phyloP scores from a whole-genome alignment of 2,797 vertebrate species.

The Cygnus olor region DNA sequence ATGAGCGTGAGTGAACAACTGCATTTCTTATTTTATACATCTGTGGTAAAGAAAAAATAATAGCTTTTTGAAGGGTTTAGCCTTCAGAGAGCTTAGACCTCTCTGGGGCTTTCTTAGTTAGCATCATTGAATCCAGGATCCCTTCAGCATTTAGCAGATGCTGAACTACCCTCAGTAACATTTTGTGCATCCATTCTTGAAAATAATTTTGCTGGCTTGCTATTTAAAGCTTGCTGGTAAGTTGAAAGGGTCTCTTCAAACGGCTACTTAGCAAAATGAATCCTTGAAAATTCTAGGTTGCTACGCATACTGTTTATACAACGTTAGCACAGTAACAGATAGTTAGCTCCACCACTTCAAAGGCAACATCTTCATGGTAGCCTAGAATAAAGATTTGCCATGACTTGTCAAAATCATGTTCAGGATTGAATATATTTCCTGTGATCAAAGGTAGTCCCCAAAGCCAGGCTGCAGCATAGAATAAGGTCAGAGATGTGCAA shows the following conservation, averaged over 20 bases:
- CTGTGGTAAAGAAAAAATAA: background rate
- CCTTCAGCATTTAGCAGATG: background rate
- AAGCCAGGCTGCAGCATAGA: background rate
- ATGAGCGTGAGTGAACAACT: background rate
- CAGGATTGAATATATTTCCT: background rate
- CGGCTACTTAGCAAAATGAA: background rate
- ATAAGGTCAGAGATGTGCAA: background rate
- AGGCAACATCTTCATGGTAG: background rate
- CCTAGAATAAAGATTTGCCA: background rate
- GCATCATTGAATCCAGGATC: background rate
- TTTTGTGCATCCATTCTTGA: conserved; percentile 8
- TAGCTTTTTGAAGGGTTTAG: background rate
- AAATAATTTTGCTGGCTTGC: background rate
- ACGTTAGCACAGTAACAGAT: background rate
- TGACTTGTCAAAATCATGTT: background rate
- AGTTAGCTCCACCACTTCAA: background rate
- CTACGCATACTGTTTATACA: background rate
- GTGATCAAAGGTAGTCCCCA: background rate
- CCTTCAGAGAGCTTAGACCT: background rate
- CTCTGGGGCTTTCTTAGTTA: conserved; percentile 1
- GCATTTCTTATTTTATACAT: background rate
- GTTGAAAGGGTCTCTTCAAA: background rate
- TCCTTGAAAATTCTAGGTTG: background rate
- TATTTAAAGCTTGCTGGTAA: background rate
- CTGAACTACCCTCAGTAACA: background rate